Percentiles rank a stretch among this genome's conserved stretches.
phyloP scores from a whole-genome alignment of 2,797 vertebrate species.

The Peromyscus melanophrys region DNA sequence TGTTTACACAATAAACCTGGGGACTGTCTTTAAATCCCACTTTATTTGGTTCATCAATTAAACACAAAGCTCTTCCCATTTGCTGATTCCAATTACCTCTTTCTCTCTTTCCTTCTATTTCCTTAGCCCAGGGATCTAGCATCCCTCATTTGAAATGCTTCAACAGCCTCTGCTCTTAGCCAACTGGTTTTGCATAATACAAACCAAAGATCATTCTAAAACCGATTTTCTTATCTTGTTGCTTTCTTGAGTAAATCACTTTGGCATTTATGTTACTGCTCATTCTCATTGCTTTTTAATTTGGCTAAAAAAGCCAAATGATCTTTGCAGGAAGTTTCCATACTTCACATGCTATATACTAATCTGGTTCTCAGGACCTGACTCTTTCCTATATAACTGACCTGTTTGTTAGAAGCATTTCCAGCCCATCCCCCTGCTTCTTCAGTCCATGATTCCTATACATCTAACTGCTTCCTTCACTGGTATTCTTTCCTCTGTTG shows the following conservation, averaged over 20 bases:
- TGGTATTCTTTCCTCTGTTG: neutral
- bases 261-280: neutral
- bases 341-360: neutral
- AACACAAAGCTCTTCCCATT: neutral
- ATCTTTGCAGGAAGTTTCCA: neutral
- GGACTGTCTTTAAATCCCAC: neutral
- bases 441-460: neutral
- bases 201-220: neutral
- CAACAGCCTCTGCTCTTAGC: neutral
- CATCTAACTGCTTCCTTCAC: neutral
- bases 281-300: neutral
- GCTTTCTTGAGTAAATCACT: constrained; percentile 12
- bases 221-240: neutral
- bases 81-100: neutral
- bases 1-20: constrained; percentile 34
- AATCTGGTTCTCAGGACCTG: neutral
- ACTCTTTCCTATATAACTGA: neutral
- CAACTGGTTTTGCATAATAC: neutral
- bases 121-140: neutral
- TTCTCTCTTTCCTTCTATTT: neutral
- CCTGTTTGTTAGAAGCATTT: neutral
- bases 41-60: constrained; percentile 41
- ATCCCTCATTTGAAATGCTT: neutral
- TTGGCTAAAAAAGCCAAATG: neutral
- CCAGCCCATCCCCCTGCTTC: neutral